phyloP scores from a whole-genome alignment of 2,113 vertebrate genomes.

The Pardalotus punctatus region DNA sequence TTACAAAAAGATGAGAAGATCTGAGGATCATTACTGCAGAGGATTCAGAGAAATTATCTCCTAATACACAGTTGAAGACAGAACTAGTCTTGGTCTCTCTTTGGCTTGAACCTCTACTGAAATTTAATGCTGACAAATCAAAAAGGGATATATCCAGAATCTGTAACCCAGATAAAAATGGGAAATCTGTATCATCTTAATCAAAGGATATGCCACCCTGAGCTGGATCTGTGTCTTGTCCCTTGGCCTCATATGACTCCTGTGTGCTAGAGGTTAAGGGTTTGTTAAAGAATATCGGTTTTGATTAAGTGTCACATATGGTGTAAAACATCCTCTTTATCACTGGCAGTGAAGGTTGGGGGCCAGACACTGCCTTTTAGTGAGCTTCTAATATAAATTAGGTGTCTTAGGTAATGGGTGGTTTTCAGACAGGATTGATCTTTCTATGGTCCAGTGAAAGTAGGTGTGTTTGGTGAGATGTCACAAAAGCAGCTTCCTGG shows the following conservation, averaged over 20 bases:
- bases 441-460: slow-evolving; percentile 66
- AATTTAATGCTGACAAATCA: slow-evolving; percentile 80
- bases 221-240: slow-evolving; percentile 70
- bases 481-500: slow-evolving; percentile 72
- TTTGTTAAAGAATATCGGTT: slow-evolving; percentile 81
- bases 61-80: slow-evolving; percentile 66
- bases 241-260: slow-evolving; percentile 73
- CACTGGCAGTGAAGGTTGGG: slow-evolving; percentile 73
- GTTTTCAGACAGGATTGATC: slow-evolving; percentile 78
- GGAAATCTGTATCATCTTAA: slow-evolving; percentile 77
- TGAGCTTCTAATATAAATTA: slow-evolving; percentile 79
- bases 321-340: slow-evolving; percentile 78
- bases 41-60: slow-evolving; percentile 74
- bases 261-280: slow-evolving; percentile 73
- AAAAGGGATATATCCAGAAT: slow-evolving; percentile 74
- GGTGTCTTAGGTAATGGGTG: slow-evolving; percentile 77
- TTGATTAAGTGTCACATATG: slow-evolving; percentile 82
- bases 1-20: slow-evolving; percentile 71
- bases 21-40: slow-evolving; percentile 68
- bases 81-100: slow-evolving; percentile 71
- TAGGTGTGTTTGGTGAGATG: slow-evolving; percentile 65
- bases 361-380: slow-evolving; percentile 69
- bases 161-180: slow-evolving; percentile 73
- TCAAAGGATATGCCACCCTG: slow-evolving; percentile 77
- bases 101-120: slow-evolving; percentile 74